phyloP scores from a whole-genome alignment of 2,888 invertebrate species.

The Coenonympha arcania region DNA sequence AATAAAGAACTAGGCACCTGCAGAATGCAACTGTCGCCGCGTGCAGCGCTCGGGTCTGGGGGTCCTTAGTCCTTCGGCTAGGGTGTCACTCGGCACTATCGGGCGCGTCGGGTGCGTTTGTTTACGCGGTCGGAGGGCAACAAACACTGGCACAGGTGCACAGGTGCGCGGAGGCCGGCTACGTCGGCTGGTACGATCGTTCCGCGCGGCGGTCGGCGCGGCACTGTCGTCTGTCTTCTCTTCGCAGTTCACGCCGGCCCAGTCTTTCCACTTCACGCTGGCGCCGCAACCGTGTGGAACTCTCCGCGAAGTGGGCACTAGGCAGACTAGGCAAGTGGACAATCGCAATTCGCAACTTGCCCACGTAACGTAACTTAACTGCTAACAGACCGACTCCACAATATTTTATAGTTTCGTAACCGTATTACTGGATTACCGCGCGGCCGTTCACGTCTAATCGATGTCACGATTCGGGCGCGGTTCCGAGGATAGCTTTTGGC shows the following conservation, averaged over 20 bases:
- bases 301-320: too few species aligned
- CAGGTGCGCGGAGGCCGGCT: constrained; percentile 39
- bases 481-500: constrained; percentile 32
- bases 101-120: constrained; percentile 44
- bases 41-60: constrained; percentile 35
- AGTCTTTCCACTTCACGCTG: constrained; percentile 4
- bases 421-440: constrained; percentile 63
- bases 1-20: constrained; percentile 70
- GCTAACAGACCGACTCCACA: too few species aligned
- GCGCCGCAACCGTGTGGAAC: constrained; percentile 11
- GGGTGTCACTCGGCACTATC: constrained; percentile 50
- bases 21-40: constrained; percentile 63
- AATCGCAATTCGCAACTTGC: constrained; percentile 52
- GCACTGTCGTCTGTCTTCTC: constrained; percentile 39
- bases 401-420: constrained; percentile 72
- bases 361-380: constrained; percentile 66
- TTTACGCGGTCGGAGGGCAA: constrained; percentile 58
- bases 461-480: constrained; percentile 67
- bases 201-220: constrained; percentile 38
- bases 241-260: not conserved
- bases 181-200: constrained; percentile 31
- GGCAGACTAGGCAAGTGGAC: constrained; percentile 47
- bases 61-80: constrained; percentile 38
- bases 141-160: constrained; percentile 54
- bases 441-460: constrained; percentile 58